phyloP scores from a whole-genome alignment of 2,113 vertebrate genomes.

The Hyperopisus bebe region DNA sequence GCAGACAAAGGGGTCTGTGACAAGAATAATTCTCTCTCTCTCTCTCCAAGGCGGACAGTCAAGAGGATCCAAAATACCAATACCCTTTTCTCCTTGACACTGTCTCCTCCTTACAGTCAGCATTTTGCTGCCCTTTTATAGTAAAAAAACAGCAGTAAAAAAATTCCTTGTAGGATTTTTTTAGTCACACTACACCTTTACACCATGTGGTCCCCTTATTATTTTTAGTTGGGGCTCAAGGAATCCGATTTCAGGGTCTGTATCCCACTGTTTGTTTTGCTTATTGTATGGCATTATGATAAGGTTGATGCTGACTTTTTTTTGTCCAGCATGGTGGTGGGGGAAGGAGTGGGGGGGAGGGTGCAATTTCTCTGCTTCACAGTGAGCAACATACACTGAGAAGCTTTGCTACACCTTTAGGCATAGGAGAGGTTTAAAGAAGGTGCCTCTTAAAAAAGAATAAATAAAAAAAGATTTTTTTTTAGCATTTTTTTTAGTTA shows the following conservation, averaged over 20 bases:
- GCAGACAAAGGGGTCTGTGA: constrained; percentile 92
- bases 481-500: neutral
- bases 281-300: neutral
- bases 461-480: neutral
- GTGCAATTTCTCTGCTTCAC: neutral
- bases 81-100: constrained; percentile 91
- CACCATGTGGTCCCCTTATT: neutral
- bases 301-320: neutral
- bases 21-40: constrained; percentile 75
- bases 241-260: neutral
- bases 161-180: constrained; percentile 33
- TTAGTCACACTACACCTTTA: constrained; percentile 30
- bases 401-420: neutral
- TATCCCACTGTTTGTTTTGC: neutral
- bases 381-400: neutral
- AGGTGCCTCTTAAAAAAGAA: neutral
- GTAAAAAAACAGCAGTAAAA: constrained; percentile 55
- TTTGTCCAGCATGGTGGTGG: too few species aligned
- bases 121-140: constrained; percentile 85
- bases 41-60: constrained; percentile 79
- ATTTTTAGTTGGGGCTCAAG: neutral
- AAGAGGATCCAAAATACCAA: constrained; percentile 91
- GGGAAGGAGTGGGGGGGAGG: too few species aligned
- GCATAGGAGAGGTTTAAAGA: constrained; percentile 7
- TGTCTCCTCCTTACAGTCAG: constrained; percentile 80